These are phyloP conservation scores for Dryobota labecula DNA, from an alignment of 2,888 invertebrate genomes.

Conservation along the genomic window DNA sequence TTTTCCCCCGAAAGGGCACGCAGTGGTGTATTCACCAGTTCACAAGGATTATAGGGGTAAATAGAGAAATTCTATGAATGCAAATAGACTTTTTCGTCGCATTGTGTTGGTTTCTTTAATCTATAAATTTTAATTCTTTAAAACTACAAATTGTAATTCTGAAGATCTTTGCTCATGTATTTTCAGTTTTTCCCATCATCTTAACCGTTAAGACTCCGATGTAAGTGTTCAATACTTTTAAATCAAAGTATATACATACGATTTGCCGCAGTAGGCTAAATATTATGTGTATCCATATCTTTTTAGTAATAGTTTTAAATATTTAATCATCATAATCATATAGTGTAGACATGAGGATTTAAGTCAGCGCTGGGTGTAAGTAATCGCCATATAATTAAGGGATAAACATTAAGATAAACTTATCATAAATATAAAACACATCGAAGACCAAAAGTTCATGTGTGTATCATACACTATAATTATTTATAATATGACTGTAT, in stretches of 20 bases:
- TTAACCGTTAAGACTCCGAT: constrained; percentile 8
- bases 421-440: constrained; percentile 25
- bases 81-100: neutral
- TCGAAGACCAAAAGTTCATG: constrained; percentile 9
- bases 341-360: constrained; percentile 24
- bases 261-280: constrained; percentile 36
- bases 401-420: constrained; percentile 22
- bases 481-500: neutral
- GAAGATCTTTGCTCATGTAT: constrained; percentile 22
- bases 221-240: constrained; percentile 28
- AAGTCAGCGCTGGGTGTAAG: constrained; percentile 38
- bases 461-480: neutral
- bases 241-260: constrained; percentile 12
- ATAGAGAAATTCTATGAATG: neutral
- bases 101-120: constrained; percentile 6
- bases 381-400: constrained; percentile 55
- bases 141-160: constrained; percentile 8
- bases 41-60: neutral
- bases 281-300: constrained; percentile 28
- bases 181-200: constrained; percentile 13
- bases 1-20: neutral
- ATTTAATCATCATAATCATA: constrained; percentile 14
- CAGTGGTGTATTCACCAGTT: neutral
- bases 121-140: neutral
- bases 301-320: constrained; percentile 37